A percentile compares a stretch with the other conserved stretches of the same genome.
phyloP scores from a whole-genome alignment of 2,113 vertebrate species.

The Oncorhynchus tshawytscha region DNA sequence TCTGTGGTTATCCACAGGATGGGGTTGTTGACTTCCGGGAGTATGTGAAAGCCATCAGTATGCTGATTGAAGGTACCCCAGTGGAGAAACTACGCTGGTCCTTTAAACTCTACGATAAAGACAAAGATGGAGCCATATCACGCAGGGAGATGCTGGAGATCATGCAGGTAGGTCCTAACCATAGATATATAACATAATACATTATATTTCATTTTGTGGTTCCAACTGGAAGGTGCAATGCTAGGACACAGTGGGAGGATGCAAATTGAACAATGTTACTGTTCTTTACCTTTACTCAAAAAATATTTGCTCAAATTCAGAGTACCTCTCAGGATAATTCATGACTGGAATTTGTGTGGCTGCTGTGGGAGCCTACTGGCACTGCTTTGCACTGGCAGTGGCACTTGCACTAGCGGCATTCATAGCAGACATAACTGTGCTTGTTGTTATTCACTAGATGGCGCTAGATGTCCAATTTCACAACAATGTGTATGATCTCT shows the following conservation, averaged over 20 bases:
- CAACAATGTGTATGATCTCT: neutral
- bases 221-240: too few species aligned
- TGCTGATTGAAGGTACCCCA: slow-evolving; percentile 60
- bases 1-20: slow-evolving; percentile 52
- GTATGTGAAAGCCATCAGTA: slow-evolving; percentile 68
- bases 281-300: too few species aligned
- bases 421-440: neutral
- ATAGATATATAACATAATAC: too few species aligned
- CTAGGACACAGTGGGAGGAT: too few species aligned
- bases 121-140: slow-evolving; percentile 58
- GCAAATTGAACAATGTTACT: too few species aligned
- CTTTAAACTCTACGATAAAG: slow-evolving; percentile 73
- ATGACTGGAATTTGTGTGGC: too few species aligned
- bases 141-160: slow-evolving; percentile 68
- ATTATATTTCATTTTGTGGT: too few species aligned
- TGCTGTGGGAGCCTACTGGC: too few species aligned
- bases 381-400: too few species aligned
- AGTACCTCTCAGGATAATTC: too few species aligned
- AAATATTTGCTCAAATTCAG: too few species aligned
- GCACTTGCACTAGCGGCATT: neutral
- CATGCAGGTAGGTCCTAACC: slow-evolving; percentile 58
- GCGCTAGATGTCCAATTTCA: neutral
- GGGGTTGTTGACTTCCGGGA: slow-evolving; percentile 68
- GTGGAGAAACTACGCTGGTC: slow-evolving; percentile 73
- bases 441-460: slow-evolving; percentile 6